A percentile compares a stretch with the other conserved stretches of the same genome.
phyloP scores from a whole-genome alignment of 2,797 vertebrate species.

The Acropternis orthonyx region DNA sequence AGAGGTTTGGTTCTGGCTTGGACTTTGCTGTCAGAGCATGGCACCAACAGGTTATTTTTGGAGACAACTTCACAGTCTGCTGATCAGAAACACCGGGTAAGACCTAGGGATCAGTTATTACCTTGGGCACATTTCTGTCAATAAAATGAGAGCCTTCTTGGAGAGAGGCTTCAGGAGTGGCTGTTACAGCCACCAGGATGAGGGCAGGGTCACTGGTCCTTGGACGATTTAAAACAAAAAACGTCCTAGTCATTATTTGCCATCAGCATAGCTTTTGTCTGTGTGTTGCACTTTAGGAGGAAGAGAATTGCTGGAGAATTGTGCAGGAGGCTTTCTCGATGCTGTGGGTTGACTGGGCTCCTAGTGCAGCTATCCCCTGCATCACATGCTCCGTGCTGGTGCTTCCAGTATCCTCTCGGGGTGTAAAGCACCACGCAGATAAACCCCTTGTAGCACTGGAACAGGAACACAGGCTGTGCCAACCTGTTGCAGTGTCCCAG shows the following conservation, averaged over 20 bases:
- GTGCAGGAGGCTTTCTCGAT: background rate
- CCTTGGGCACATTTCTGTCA: background rate
- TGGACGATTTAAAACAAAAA: background rate
- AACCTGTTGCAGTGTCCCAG: background rate
- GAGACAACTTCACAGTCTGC: background rate
- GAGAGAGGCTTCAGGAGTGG: background rate
- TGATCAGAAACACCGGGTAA: background rate
- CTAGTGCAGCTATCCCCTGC: background rate
- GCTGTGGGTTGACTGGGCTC: background rate
- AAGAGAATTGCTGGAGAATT: background rate
- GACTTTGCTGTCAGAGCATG: background rate
- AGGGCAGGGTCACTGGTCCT: background rate
- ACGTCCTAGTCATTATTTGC: background rate
- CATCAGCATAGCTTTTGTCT: background rate
- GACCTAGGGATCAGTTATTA: background rate
- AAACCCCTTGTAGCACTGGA: background rate
- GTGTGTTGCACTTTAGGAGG: background rate
- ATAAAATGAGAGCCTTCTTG: constrained; percentile 3
- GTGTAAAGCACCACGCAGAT: background rate
- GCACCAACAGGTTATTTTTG: background rate
- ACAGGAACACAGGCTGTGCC: background rate
- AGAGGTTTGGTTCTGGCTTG: background rate
- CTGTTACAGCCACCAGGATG: background rate
- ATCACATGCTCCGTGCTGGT: background rate
- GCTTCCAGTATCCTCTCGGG: background rate